Evolutionary conservation across 2,888 invertebrate species (phyloP).

Genomic region (Sceliomorpha sp.): DNA sequence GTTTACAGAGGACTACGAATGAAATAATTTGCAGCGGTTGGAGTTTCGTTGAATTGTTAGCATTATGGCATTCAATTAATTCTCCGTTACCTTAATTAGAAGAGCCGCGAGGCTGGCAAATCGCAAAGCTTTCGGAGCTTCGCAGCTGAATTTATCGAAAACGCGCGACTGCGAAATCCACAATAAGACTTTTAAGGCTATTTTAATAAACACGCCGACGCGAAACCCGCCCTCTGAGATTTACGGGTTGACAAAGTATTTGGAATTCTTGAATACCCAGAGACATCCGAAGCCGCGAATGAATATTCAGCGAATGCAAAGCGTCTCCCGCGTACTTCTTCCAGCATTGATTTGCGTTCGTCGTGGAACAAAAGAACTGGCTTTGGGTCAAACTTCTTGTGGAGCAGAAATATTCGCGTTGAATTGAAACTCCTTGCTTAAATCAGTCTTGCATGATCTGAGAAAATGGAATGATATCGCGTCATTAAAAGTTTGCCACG

Average conservation of each 20-base stretch:
- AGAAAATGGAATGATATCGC: too few species aligned
- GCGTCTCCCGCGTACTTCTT: slow-evolving; percentile 60
- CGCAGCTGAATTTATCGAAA: slow-evolving; percentile 43
- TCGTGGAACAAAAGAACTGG: slow-evolving; percentile 64
- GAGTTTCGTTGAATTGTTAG: slow-evolving; percentile 5
- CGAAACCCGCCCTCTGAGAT: slow-evolving; percentile 49
- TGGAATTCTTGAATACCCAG: slow-evolving; percentile 67
- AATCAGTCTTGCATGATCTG: too few species aligned
- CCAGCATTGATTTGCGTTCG: slow-evolving; percentile 66
- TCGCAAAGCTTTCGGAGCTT: slow-evolving; percentile 41
- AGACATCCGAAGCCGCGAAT: slow-evolving; percentile 62
- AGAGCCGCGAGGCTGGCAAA: slow-evolving; percentile 12
- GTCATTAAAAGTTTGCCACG: background rate
- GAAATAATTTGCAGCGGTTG: too few species aligned
- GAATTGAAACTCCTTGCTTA: slow-evolving; percentile 4
- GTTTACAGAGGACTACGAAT: too few species aligned
- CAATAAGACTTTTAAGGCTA: slow-evolving; percentile 54
- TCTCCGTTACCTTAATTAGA: slow-evolving; percentile 43
- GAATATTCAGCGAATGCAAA: slow-evolving; percentile 73
- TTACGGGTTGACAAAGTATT: slow-evolving; percentile 62
- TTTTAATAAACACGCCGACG: slow-evolving; percentile 55
- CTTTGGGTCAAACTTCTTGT: slow-evolving; percentile 62
- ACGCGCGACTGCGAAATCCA: slow-evolving; percentile 43
- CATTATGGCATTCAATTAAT: slow-evolving; percentile 31
- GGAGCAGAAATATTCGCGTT: slow-evolving; percentile 35